Conservation (phyloP, 1,140 invertebrate species). For the Lutraria rhynchaena region DNA sequence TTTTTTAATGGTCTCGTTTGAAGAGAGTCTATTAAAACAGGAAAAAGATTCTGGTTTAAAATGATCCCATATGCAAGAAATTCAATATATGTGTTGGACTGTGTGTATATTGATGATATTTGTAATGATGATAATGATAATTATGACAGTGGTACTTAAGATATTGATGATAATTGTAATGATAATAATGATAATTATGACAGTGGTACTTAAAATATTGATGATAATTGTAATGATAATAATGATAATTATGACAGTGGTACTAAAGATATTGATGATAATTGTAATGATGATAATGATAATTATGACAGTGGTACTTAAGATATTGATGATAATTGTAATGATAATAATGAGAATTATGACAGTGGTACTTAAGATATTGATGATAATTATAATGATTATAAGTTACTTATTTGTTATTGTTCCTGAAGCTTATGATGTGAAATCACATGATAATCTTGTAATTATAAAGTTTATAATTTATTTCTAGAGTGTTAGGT, state of each 20-base stretch:
- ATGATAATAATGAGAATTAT: not conserved
- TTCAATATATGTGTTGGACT: too few relatives aligned
- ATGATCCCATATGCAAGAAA: too few relatives aligned
- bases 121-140: constrained; percentile 4
- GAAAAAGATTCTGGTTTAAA: too few relatives aligned
- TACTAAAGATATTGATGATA: constrained; percentile 32
- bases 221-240: constrained; percentile 77
- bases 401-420: too few relatives aligned
- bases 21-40: too few relatives aligned
- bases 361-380: too few relatives aligned
- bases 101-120: too few relatives aligned
- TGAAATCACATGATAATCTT: not conserved
- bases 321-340: constrained; percentile 3
- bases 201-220: not conserved
- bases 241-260: constrained; percentile 86
- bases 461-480: constrained; percentile 7
- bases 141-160: not conserved
- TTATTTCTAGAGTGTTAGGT: constrained; percentile 41
- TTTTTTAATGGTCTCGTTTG: too few relatives aligned
- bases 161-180: not conserved
- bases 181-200: constrained; percentile 18
- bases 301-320: constrained; percentile 6
- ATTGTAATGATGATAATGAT: constrained; percentile 33
- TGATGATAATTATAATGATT: not conserved
- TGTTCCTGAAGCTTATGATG: too few relatives aligned